Conservation (phyloP, 2,888 invertebrate species). For the Drosophila acutilabella region DNA sequence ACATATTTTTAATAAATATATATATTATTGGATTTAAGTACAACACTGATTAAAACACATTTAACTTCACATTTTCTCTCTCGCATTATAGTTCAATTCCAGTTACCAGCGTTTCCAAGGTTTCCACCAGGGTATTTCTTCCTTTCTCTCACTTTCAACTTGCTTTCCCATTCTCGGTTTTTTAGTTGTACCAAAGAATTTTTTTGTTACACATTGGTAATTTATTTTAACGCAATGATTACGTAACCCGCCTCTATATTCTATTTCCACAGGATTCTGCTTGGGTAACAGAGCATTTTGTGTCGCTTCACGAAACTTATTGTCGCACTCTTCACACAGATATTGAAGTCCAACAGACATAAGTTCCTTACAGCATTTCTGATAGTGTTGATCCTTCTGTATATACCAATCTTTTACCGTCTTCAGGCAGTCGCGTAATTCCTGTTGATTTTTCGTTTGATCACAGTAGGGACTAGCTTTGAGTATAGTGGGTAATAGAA, state of each 20-base stretch:
- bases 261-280: background rate
- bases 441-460: background rate
- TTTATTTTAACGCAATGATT: background rate
- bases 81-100: too few species aligned
- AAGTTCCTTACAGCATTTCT: constrained; percentile 4
- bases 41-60: too few species aligned
- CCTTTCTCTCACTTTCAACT: too few species aligned
- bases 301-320: background rate
- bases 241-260: background rate
- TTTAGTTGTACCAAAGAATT: too few species aligned
- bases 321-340: background rate
- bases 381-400: background rate
- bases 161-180: too few species aligned
- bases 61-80: too few species aligned
- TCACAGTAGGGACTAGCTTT: constrained; percentile 3
- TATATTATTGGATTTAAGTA: too few species aligned
- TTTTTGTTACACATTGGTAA: background rate
- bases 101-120: too few species aligned
- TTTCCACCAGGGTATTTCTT: too few species aligned
- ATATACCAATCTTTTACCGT: background rate
- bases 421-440: background rate
- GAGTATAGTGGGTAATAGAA: background rate
- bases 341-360: background rate
- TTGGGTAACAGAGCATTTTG: background rate
- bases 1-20: too few species aligned